These are phyloP conservation scores for Riparia riparia DNA, from an alignment of 2,113 vertebrate genomes.

Conservation along the genomic window DNA sequence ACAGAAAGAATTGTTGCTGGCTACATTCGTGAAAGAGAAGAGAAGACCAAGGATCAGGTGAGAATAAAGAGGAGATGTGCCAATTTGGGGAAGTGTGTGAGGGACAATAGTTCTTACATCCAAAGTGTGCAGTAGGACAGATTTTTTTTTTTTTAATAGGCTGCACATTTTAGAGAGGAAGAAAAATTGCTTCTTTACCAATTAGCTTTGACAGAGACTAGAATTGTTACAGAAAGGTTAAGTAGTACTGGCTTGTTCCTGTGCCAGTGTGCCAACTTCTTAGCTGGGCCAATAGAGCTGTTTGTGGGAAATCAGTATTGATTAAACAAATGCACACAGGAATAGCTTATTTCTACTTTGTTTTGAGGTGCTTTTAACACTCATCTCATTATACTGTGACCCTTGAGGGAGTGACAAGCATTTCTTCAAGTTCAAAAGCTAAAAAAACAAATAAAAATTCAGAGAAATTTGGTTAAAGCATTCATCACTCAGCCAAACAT, in stretches of 20 bases:
- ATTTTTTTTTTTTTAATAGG: neutral
- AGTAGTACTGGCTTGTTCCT: neutral
- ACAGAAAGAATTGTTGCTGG: constrained; percentile 90
- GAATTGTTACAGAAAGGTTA: neutral
- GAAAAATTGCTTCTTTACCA: neutral
- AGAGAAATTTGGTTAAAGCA: neutral
- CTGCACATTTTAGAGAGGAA: neutral
- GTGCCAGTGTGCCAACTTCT: neutral
- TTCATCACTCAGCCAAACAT: neutral
- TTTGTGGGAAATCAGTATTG: neutral
- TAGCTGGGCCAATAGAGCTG: neutral
- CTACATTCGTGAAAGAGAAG: constrained; percentile 89
- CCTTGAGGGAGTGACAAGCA: neutral
- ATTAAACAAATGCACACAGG: neutral
- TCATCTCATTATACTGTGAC: neutral
- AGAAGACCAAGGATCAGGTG: constrained; percentile 91
- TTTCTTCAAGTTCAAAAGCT: neutral
- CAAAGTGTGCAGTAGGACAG: neutral
- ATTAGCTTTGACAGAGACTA: neutral
- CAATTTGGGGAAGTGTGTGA: neutral
- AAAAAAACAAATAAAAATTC: neutral
- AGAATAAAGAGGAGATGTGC: neutral
- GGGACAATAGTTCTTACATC: neutral
- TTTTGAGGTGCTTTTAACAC: neutral
- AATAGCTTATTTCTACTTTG: neutral